Evolutionary conservation across 2,113 vertebrate genomes (phyloP), one percentile per base, ranked within the genome.

Genomic region (Apus apus): DNA sequence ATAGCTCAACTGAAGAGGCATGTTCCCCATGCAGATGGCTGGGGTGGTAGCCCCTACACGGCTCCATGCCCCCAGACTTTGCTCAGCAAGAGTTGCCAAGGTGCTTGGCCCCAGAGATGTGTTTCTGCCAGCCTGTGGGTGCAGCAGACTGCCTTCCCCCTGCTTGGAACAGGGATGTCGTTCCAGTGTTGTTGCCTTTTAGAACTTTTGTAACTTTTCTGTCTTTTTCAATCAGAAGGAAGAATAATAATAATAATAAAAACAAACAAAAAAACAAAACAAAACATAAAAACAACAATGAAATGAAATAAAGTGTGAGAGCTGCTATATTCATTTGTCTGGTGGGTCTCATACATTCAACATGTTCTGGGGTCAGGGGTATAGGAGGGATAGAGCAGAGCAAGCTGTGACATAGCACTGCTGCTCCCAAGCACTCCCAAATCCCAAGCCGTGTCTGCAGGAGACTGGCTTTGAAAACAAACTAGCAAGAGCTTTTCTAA

Each of bases 131-230:
- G 68, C 48, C 18, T 0, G 3, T 4, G 9, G 25, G 14, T 86
- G 60, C 9, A 19, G 54, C 80, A 82, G 74, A 36, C 86, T 96
- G 71, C 66, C 38, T 64, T 88, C 36, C 21, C 34, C 54, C 0
- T 0, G 29, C 40, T 90, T 80, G 84, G 40, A 95, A 60, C 21
- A 25, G 29, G 76, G 46, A 5, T 6, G 29, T 87, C 92, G 93
- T 97, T 92, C 90, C 7, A 0, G 11, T 87, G 78, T 74, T 0
- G 60, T 94, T 97, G 96, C 97, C 94, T 97, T 96, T 93, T 95
- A 94, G 67, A 96, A 97, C 89, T 96, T 96, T 96, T 97, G 94
- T 97, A 97, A 94, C 82, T 84, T 88, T 96, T 94, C 62, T 95
- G 68, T 93, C 66, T 91, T 72, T 29, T 91, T 90, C 73, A 92